Evolutionary conservation across 2,113 vertebrate species (phyloP).

Genomic region (Stigmatopora nigra): DNA sequence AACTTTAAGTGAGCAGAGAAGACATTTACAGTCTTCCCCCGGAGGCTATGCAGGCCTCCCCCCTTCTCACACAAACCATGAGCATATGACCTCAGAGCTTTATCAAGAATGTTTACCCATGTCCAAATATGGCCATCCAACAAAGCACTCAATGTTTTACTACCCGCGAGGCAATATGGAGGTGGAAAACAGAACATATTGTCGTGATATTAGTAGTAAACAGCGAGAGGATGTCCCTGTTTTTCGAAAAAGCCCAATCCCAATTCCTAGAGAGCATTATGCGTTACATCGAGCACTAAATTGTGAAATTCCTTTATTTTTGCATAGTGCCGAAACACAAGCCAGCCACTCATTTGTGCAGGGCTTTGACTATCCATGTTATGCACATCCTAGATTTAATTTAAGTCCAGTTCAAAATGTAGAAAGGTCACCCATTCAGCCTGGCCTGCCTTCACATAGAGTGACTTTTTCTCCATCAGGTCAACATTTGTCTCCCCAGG

Average conservation of each 20-base stretch:
- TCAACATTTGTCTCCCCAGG: slow-evolving; percentile 10
- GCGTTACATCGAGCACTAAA: slow-evolving; percentile 32
- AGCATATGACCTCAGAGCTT: slow-evolving; percentile 59
- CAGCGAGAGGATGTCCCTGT: slow-evolving; percentile 46
- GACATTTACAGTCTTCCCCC: slow-evolving; percentile 47
- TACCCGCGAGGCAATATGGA: slow-evolving; percentile 65
- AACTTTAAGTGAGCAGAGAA: slow-evolving; percentile 57
- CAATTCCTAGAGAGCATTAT: slow-evolving; percentile 55
- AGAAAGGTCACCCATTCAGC: slow-evolving; percentile 36
- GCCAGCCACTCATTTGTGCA: slow-evolving; percentile 47
- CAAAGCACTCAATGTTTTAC: slow-evolving; percentile 63
- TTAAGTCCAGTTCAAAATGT: slow-evolving; percentile 34
- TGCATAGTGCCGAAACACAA: slow-evolving; percentile 24
- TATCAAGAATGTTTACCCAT: slow-evolving; percentile 62
- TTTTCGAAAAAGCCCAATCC: slow-evolving; percentile 40
- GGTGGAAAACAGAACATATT: slow-evolving; percentile 56
- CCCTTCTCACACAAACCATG: slow-evolving; percentile 56
- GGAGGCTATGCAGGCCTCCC: slow-evolving; percentile 47
- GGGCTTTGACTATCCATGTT: slow-evolving; percentile 47
- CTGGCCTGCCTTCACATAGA: slow-evolving; percentile 15
- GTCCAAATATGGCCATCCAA: slow-evolving; percentile 60
- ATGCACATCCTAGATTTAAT: slow-evolving; percentile 52
- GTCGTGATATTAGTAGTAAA: slow-evolving; percentile 40
- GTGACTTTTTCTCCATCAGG: slow-evolving; percentile 19
- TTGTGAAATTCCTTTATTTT: slow-evolving; percentile 42